A percentile compares a stretch with the other conserved stretches of the same genome.
Evolutionary conservation across 2,113 vertebrate species (phyloP).

Genomic region (Tautogolabrus adspersus): DNA sequence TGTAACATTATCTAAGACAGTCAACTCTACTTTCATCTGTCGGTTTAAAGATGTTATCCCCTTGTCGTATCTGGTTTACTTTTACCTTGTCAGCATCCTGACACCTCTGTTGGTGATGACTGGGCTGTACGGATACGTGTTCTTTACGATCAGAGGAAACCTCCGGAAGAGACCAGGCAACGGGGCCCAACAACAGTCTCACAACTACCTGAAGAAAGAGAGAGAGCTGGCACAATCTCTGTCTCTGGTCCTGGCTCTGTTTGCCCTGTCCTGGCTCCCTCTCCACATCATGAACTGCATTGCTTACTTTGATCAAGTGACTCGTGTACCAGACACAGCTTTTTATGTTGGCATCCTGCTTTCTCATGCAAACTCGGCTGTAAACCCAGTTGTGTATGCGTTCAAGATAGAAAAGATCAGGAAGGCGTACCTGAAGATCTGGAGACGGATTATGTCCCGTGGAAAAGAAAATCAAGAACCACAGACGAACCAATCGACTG

Average conservation of each 20-base stretch:
- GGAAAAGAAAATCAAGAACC: conserved; percentile 26
- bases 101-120: conserved; percentile 86
- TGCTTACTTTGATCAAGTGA: no score
- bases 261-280: conserved; percentile 82
- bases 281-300: no score
- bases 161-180: conserved; percentile 68
- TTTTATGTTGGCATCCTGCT: no score
- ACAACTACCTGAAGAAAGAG: conserved; percentile 85
- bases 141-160: conserved; percentile 81
- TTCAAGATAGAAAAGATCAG: conserved; percentile 90
- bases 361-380: conserved; percentile 89
- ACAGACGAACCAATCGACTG: conserved; percentile 38
- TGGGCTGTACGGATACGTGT: conserved; percentile 84
- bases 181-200: conserved; percentile 33
- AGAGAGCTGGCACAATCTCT: conserved; percentile 86
- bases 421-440: conserved; percentile 79
- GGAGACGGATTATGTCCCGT: conserved; percentile 38
- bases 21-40: conserved; percentile 63
- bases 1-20: not conserved
- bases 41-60: conserved; percentile 78
- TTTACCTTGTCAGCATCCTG: conserved; percentile 85
- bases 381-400: conserved; percentile 91
- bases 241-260: conserved; percentile 86
- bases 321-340: no score
- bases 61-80: conserved; percentile 88